A percentile compares a stretch with the other conserved stretches of the same genome.
Conservation (phyloP, 2,797 vertebrate species). For the Squalus acanthias region DNA sequence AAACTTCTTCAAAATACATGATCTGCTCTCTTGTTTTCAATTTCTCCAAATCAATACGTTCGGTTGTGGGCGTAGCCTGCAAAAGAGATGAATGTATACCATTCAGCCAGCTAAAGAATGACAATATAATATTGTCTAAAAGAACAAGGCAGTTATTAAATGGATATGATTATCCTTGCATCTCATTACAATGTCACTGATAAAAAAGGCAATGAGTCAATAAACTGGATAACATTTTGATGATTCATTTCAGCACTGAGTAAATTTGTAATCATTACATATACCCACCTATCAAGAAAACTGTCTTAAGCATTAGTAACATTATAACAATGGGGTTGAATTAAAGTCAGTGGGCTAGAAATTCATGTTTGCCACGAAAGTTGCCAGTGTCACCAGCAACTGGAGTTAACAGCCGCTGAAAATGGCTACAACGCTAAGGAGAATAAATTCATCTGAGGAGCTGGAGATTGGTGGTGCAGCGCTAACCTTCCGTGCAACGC, state of each 20-base stretch:
- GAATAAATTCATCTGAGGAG: too few relatives aligned
- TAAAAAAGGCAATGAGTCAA: background rate
- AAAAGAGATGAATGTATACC: constrained; percentile 40
- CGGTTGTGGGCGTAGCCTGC: constrained; percentile 74
- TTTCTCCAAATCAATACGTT: constrained; percentile 89
- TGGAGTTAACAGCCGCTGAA: too few relatives aligned
- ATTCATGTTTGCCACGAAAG: too few relatives aligned
- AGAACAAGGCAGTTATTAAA: background rate
- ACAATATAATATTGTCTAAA: background rate
- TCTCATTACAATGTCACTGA: background rate
- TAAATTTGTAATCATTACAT: background rate
- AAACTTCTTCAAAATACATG: constrained; percentile 91
- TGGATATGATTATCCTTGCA: background rate
- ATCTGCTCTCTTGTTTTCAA: constrained; percentile 90
- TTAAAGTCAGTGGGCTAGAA: background rate
- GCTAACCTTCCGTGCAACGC: too few relatives aligned
- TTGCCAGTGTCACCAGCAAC: too few relatives aligned
- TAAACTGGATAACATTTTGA: background rate
- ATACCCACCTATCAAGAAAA: background rate
- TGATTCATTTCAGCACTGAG: background rate
- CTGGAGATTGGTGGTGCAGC: too few relatives aligned
- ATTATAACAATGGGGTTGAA: background rate
- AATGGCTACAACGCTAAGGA: too few relatives aligned
- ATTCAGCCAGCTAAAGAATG: background rate
- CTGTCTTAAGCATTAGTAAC: background rate